Base-by-base conservation (phyloP, 2,888 invertebrate species). In the Dynastes maya region DNA sequence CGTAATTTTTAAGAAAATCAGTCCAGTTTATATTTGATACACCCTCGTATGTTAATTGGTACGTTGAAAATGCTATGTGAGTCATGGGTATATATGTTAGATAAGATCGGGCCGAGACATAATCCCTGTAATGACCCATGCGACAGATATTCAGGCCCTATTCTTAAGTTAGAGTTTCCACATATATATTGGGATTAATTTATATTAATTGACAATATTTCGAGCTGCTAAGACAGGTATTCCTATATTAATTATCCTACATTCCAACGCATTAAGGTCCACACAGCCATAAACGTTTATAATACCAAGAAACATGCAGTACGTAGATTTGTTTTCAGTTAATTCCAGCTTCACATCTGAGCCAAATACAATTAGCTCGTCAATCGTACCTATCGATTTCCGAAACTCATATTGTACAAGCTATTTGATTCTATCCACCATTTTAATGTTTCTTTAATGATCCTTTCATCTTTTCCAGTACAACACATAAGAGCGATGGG, bases 401-500 rank as follows among this genome's bases (percentile, higher is more conserved):
- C 22, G 11, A 45, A 45, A 8, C 8, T 8, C 11, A 45, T 45
- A 11, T 45, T 45, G 45, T 8, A 37, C 13, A 77, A 22, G n/a
- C 40, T 29, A 4, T 67, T 68, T 6, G 49, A 32, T 22, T 68
- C 77, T 40, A 77, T 13, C 77, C 77, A 68, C 77, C 77, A 77
- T 16, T 77, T 58, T 29, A 68, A 40, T 58, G 53, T 49, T 13
- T 16, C 45, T 27, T 77, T 68, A 37, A 77, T 68, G 5, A 77
- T 40, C 27, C 67, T 13, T 51, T 76, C 67, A 32, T 37, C 3
- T 55, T 77, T 77, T 45, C 67, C n/a, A 22, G 68, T 67, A 55
- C 68, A 67, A 4, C 55, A 37, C 32, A 49, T 37, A 9, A 77
- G 32, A 22, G 77, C 29, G 11, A 77, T 77, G 5, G 77, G 45